Evolutionary conservation across 2,888 invertebrate genomes (phyloP).

Genomic region (Apantesis nais): DNA sequence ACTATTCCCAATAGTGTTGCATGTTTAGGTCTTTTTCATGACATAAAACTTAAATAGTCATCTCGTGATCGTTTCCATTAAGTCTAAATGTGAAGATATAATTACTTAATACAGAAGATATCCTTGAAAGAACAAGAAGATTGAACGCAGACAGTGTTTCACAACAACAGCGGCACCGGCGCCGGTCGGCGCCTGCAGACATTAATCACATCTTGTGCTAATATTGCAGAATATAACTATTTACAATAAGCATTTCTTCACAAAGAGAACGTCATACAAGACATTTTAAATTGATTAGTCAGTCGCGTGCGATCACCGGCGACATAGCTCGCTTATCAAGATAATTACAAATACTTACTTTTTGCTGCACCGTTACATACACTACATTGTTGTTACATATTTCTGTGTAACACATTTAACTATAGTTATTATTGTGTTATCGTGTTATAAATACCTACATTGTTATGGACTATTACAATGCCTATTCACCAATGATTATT

Average conservation of each 20-base stretch:
- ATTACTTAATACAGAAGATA: neutral
- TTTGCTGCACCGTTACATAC: neutral
- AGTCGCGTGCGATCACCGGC: neutral
- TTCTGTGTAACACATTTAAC: neutral
- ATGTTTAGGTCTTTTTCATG: neutral
- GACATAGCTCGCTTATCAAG: neutral
- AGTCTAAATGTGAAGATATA: neutral
- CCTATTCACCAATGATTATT: neutral
- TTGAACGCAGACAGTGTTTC: neutral
- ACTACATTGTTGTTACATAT: constrained; percentile 1
- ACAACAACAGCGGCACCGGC: neutral
- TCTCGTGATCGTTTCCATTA: neutral
- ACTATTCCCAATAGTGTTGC: neutral
- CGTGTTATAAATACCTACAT: neutral
- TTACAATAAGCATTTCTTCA: neutral
- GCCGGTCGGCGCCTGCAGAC: no score
- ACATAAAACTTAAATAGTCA: neutral
- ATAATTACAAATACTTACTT: no score
- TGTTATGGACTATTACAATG: neutral
- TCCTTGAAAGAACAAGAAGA: constrained; percentile 1
- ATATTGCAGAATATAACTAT: constrained; percentile 4
- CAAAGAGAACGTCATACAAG: neutral
- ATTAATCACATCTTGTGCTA: neutral
- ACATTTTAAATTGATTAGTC: neutral
- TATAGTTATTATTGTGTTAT: neutral